Evolutionary conservation across 2,113 vertebrate species (phyloP).

Genomic region (Saguinus midas): DNA sequence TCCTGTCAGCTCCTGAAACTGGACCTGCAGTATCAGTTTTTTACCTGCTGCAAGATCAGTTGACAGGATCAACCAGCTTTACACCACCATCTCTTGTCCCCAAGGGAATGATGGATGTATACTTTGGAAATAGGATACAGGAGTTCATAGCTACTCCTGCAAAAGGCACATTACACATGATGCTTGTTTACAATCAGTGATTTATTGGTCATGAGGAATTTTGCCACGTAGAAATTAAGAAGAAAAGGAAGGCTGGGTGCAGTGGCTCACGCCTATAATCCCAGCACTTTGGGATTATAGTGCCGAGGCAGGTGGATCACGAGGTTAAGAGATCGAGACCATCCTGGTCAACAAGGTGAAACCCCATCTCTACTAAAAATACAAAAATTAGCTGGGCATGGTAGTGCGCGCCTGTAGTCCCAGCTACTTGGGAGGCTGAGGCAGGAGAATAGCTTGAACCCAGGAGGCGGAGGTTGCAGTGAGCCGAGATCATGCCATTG

Average conservation of each 20-base stretch:
- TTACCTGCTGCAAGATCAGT: slow-evolving; percentile 52
- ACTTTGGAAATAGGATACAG: slow-evolving; percentile 16
- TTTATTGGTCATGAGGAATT: background rate
- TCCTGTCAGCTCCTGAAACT: slow-evolving; percentile 55
- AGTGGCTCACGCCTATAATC: too few species aligned
- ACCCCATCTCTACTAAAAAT: too few species aligned
- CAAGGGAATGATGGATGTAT: background rate
- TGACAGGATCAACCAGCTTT: slow-evolving; percentile 55
- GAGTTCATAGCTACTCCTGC: background rate
- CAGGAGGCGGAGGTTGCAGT: too few species aligned
- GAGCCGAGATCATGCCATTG: too few species aligned
- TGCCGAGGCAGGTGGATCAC: too few species aligned
- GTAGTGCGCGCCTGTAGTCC: too few species aligned
- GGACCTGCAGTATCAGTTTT: slow-evolving; percentile 55
- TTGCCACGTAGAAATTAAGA: background rate
- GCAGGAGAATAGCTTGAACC: too few species aligned
- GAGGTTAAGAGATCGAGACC: too few species aligned
- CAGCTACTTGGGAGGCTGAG: too few species aligned
- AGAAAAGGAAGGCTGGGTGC: background rate
- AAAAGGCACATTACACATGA: background rate
- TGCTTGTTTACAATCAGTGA: background rate
- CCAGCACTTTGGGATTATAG: too few species aligned
- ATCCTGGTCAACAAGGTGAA: too few species aligned
- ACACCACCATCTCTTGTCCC: background rate
- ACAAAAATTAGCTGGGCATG: too few species aligned